Evolutionary conservation across 1,140 invertebrate genomes (phyloP).

Genomic region (Drosophila orena): DNA sequence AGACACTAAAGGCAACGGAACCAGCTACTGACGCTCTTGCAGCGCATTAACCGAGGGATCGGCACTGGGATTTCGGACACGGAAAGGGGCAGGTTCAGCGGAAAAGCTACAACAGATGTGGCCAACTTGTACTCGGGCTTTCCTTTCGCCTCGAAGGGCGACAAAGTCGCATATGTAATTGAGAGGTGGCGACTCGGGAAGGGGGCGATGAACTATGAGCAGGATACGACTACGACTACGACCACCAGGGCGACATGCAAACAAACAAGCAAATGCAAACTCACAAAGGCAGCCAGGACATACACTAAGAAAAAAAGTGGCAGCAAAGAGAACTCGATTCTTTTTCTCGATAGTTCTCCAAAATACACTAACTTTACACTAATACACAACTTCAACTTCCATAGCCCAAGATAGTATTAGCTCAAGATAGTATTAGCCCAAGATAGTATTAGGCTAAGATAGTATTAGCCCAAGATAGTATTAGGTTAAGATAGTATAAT

Average conservation of each 20-base stretch:
- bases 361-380: too few species aligned
- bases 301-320: not conserved
- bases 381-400: too few species aligned
- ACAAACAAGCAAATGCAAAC: conserved; percentile 56
- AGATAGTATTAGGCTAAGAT: too few species aligned
- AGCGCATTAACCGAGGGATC: conserved; percentile 41
- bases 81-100: conserved; percentile 16
- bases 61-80: not conserved
- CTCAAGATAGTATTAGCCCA: too few species aligned
- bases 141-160: conserved; percentile 31
- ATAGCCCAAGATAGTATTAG: too few species aligned
- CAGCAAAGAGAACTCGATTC: too few species aligned
- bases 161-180: conserved; percentile 75
- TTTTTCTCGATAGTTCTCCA: too few species aligned
- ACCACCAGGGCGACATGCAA: conserved; percentile 37
- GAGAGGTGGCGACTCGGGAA: not conserved
- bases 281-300: conserved; percentile 19
- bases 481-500: too few species aligned
- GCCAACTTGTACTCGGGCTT: conserved; percentile 42
- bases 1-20: conserved; percentile 30
- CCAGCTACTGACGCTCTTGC: conserved; percentile 19
- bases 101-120: conserved; percentile 54
- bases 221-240: conserved; percentile 34
- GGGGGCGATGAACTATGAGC: conserved; percentile 42
- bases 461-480: too few species aligned